Evolutionary conservation across 2,797 vertebrate genomes (phyloP).

Genomic region (Poeciliopsis turneri): DNA sequence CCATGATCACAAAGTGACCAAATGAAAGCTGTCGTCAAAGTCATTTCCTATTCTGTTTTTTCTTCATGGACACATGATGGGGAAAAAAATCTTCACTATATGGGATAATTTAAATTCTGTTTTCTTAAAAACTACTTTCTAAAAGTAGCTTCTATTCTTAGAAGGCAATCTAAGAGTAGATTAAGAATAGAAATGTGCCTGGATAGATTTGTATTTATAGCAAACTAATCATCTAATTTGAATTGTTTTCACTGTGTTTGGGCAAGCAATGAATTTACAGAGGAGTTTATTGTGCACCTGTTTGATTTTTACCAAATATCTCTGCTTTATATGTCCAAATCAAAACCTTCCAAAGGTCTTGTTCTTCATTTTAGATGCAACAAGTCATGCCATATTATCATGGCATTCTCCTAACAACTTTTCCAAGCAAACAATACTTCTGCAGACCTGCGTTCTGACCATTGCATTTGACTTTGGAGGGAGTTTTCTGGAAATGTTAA

Average conservation of each 20-base stretch:
- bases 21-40: conserved; percentile 6
- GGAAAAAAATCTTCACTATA: neutral
- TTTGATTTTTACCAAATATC: neutral
- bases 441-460: neutral
- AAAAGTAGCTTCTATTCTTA: too few species aligned
- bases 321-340: neutral
- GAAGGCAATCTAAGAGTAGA: too few species aligned
- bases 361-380: neutral
- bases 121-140: neutral
- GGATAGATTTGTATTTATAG: too few species aligned
- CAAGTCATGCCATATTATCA: neutral
- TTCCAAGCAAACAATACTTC: neutral
- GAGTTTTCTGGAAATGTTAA: neutral
- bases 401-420: neutral
- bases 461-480: neutral
- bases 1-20: conserved; percentile 31
- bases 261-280: neutral
- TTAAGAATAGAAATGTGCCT: too few species aligned
- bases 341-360: conserved; percentile 7
- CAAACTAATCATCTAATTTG: too few species aligned
- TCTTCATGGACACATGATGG: neutral
- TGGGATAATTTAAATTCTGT: neutral
- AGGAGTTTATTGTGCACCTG: neutral
- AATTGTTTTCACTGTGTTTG: too few species aligned
- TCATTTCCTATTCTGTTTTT: too few species aligned